These are phyloP conservation scores for Porites australiensis DNA, from an alignment of 64 coral and sea anemone genomes.

Conservation along the genomic window DNA sequence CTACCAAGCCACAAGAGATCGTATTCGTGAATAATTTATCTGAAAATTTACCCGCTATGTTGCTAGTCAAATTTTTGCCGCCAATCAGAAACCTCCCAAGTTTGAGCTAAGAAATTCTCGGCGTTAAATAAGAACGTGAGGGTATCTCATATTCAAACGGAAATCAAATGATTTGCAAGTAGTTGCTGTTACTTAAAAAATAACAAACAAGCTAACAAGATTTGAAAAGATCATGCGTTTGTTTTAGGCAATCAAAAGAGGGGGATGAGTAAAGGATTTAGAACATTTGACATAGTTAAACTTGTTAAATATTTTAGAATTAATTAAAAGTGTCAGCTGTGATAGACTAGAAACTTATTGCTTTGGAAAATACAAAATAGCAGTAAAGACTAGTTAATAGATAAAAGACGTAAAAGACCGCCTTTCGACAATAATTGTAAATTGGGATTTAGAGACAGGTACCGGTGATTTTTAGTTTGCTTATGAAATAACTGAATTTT, in stretches of 20 bases:
- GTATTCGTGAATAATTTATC: slow-evolving; percentile 31
- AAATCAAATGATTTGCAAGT: too few species aligned
- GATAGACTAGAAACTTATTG: too few species aligned
- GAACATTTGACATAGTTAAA: too few species aligned
- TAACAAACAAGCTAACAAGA: too few species aligned
- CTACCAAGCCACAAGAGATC: not conserved
- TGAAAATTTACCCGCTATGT: slow-evolving; percentile 42
- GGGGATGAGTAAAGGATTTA: too few species aligned
- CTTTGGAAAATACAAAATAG: too few species aligned
- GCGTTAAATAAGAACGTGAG: not conserved
- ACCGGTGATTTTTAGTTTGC: not conserved
- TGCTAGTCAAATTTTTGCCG: not conserved
- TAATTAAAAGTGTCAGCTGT: too few species aligned
- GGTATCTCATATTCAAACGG: too few species aligned
- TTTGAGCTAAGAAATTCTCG: not conserved
- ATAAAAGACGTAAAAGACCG: not conserved
- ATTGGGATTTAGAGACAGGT: not conserved
- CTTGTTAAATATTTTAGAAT: too few species aligned
- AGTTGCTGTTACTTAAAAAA: too few species aligned
- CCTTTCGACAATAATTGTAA: not conserved
- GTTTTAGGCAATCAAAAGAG: too few species aligned
- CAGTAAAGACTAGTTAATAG: not conserved
- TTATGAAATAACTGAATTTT: not conserved
- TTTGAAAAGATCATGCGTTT: too few species aligned
- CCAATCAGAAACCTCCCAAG: not conserved